Evolutionary conservation across 1,140 invertebrate species (phyloP).

Genomic region (Drosophila equinoxialis): DNA sequence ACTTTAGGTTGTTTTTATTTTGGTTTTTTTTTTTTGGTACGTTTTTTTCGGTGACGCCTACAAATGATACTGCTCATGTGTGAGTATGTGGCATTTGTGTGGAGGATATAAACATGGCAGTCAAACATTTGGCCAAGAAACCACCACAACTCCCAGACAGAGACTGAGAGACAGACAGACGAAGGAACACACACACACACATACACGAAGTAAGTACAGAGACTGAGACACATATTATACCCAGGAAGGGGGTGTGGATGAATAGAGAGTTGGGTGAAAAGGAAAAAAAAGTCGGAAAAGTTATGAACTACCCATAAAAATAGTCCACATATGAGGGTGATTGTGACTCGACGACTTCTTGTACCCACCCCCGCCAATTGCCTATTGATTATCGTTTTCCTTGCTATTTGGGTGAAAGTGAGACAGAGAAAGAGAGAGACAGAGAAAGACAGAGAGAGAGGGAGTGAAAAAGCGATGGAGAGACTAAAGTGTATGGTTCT

Average conservation of each 20-base stretch:
- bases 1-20: not conserved
- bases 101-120: conserved; percentile 71
- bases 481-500: not conserved
- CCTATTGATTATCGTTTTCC: conserved; percentile 58
- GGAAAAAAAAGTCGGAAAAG: conserved; percentile 23
- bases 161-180: conserved; percentile 39
- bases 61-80: conserved; percentile 34
- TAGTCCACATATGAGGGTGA: not conserved
- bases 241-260: not conserved
- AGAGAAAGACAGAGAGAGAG: conserved; percentile 4
- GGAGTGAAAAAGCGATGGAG: not conserved
- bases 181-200: conserved; percentile 3
- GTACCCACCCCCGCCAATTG: conserved; percentile 12
- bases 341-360: conserved; percentile 41
- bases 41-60: conserved; percentile 59
- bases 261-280: not conserved
- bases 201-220: conserved; percentile 1
- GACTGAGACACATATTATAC: conserved; percentile 8
- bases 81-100: conserved; percentile 28
- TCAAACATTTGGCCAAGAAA: conserved; percentile 62
- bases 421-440: conserved; percentile 5
- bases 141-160: conserved; percentile 56
- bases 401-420: conserved; percentile 12
- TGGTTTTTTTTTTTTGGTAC: conserved; percentile 30
- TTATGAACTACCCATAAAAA: conserved; percentile 59